Percentiles rank a stretch among this genome's conserved stretches.
Evolutionary conservation across 2,888 invertebrate genomes (phyloP).

Genomic region (Ophion costatus): DNA sequence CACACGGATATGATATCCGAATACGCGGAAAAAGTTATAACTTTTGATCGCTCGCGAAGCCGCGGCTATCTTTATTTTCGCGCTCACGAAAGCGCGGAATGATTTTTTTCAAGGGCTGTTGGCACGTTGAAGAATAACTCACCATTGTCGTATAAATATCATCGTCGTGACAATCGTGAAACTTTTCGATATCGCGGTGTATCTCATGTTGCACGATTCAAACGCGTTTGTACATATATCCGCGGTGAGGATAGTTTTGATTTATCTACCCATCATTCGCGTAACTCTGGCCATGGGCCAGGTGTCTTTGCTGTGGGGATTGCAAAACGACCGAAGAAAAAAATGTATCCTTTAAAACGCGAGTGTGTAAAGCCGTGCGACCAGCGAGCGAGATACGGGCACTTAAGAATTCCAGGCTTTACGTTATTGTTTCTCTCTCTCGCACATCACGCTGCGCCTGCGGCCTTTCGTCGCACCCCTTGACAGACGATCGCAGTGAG

Average conservation of each 20-base stretch:
- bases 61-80: conserved; percentile 1
- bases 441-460: conserved; percentile 1
- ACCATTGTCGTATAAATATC: conserved; percentile 55
- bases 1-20: conserved; percentile 54
- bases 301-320: not conserved
- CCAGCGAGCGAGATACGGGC: conserved; percentile 8
- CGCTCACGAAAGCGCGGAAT: not conserved
- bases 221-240: not conserved
- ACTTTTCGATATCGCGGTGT: conserved; percentile 35
- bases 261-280: conserved; percentile 26
- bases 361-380: not conserved
- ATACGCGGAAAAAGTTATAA: conserved; percentile 51
- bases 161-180: conserved; percentile 33
- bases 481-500: not conserved
- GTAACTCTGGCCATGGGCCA: conserved; percentile 4
- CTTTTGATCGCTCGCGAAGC: not conserved
- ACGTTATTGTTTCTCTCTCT: conserved; percentile 17
- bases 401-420: conserved; percentile 35
- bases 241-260: conserved; percentile 8
- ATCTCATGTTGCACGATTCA: conserved; percentile 41
- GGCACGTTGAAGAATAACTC: conserved; percentile 23
- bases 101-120: not conserved
- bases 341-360: conserved; percentile 11
- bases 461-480: not conserved
- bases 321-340: conserved; percentile 1